Conservation (phyloP, 2,113 vertebrate species). For the Ptychochromis oligacanthus region DNA sequence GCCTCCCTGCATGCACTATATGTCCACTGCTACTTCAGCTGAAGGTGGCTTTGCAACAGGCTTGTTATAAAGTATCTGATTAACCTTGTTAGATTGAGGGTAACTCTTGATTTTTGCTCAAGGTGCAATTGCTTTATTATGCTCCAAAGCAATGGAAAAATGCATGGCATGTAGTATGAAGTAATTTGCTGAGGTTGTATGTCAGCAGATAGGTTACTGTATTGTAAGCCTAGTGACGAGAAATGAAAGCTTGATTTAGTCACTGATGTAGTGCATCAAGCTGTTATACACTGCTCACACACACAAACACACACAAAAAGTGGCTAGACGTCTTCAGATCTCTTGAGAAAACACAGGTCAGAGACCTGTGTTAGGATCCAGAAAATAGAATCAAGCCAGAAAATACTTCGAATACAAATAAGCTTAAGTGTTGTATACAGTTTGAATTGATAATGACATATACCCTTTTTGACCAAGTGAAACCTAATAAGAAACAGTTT, state of each 20-base stretch:
- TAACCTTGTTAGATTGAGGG: constrained; percentile 69
- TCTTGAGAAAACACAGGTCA: constrained; percentile 10
- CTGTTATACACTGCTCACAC: neutral
- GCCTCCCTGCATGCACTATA: neutral
- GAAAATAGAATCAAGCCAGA: neutral
- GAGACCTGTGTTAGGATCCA: neutral
- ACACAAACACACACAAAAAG: neutral
- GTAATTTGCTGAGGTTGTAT: constrained; percentile 27
- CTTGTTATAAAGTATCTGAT: constrained; percentile 72
- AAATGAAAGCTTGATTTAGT: constrained; percentile 38
- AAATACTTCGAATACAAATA: neutral
- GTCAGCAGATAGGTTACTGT: constrained; percentile 2
- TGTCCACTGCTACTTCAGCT: constrained; percentile 34
- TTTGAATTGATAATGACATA: neutral
- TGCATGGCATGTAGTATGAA: neutral
- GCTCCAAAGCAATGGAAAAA: constrained; percentile 18
- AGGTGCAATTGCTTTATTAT: constrained; percentile 62
- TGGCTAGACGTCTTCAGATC: neutral
- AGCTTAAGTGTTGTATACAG: neutral
- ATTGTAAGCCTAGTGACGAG: neutral
- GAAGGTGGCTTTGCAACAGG: constrained; percentile 46
- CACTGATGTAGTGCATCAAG: constrained; percentile 44
- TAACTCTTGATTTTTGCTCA: constrained; percentile 62
- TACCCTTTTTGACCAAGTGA: neutral
- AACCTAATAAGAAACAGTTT: neutral